Base-by-base conservation (phyloP, 2,113 vertebrate species). In the Corvus hawaiiensis region DNA sequence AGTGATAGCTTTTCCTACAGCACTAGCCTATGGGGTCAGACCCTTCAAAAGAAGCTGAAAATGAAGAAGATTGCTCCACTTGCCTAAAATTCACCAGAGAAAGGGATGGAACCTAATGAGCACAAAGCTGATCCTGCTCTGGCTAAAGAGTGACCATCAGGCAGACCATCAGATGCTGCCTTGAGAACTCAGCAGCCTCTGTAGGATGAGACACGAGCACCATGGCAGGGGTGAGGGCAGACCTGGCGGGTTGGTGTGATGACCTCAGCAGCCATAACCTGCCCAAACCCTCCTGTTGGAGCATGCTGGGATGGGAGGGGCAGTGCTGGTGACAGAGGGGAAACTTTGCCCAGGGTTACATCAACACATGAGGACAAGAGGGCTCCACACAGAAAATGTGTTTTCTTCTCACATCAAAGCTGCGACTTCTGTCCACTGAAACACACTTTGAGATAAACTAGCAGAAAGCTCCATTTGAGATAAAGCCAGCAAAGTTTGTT, bases 231-330 rank as follows among this genome's bases (percentile, higher is more conserved):
- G 5, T 16, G 30, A 69, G 55, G 30, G 55, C 41, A 69, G 27
- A 8, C 2, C 0, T 1, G 39, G 49, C 41, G 37, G 33, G 27
- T 4, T 30, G 49, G 17, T 30, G 58, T 7, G 32, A 1, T 17
- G 43, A 1, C 7, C n/a, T 39, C 43, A 20, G 43, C 30, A 62
- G 5, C 1, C 52, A 39, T 2, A 43, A 14, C 15, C 51, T 23
- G 15, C 52, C 55, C 56, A 30, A 49, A 56, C 5, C 11, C n/a
- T 23, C 21, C 0, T 10, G 2, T 7, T 13, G 0, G 1, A 51
- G 84, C 12, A 6, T 13, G 0, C 33, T 33, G 43, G 15, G 69
- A 12, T 0, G 0, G 51, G 7, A 82, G 49, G 23, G 55, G 8
- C 22, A 18, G 33, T 5, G n/a, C 37, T 43, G 49, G 11, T 20